These are phyloP conservation scores for Bombus fervidus DNA, from an alignment of 1,140 invertebrate genomes.

Conservation along the genomic window DNA sequence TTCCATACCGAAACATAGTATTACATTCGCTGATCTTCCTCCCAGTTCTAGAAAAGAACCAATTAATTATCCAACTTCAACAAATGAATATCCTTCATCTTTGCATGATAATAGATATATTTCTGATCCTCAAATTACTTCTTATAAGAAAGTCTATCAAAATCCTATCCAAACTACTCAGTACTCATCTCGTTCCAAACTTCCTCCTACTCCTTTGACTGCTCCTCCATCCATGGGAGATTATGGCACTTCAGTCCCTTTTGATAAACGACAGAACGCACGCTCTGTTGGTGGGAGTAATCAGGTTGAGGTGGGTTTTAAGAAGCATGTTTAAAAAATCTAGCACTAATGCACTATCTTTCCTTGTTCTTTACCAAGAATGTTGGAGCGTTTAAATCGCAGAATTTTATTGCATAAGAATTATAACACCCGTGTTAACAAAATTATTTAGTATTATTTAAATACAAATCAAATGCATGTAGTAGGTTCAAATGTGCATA, in stretches of 20 bases:
- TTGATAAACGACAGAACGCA: constrained; percentile 80
- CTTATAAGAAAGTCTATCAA: constrained; percentile 53
- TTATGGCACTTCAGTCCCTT: constrained; percentile 68
- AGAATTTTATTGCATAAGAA: background rate
- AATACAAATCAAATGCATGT: background rate
- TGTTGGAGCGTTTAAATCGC: constrained; percentile 13
- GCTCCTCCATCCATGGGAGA: constrained; percentile 69
- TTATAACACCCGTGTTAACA: background rate
- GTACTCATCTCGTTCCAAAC: constrained; percentile 67
- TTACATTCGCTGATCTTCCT: constrained; percentile 73
- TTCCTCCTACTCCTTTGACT: constrained; percentile 79
- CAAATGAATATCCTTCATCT: constrained; percentile 41
- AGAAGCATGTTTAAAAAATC: constrained; percentile 69
- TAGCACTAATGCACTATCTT: constrained; percentile 51
- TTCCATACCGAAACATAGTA: constrained; percentile 67
- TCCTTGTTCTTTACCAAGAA: constrained; percentile 6
- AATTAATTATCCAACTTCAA: constrained; percentile 11
- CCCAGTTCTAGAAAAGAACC: constrained; percentile 54
- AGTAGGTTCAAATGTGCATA: background rate
- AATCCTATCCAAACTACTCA: constrained; percentile 53
- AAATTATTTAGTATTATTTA: background rate
- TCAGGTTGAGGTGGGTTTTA: constrained; percentile 79
- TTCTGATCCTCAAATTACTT: constrained; percentile 52
- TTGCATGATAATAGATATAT: constrained; percentile 67
- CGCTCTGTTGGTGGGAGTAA: constrained; percentile 78